Evolutionary conservation across 2,888 invertebrate genomes (phyloP), one percentile per base, ranked within the genome.

Genomic region (Ectemnius lituratus): DNA sequence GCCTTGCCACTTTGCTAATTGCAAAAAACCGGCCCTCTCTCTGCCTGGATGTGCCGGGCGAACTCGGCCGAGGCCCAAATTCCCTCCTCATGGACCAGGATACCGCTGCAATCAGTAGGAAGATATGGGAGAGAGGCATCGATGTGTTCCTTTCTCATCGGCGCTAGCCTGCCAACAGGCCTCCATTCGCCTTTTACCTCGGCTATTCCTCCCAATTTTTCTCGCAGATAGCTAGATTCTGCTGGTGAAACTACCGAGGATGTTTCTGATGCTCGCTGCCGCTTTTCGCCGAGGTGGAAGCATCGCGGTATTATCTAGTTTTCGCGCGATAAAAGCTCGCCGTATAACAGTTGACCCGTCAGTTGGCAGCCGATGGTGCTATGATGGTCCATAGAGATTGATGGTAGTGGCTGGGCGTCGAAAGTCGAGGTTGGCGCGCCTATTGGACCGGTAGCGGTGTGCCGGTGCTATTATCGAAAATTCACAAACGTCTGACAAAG

Each of bases 1-100:
- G 76, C 73, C 74, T 67, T 73, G 78, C 84, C 82, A 87, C 84
- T 87, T 84, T 87, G 82, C 84, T 87, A 86, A 87, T 87, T 87
- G 83, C 82, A 87, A 87, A 80, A 82, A 81, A 78, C 73, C 62
- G 49, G 62, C 68, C 45, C 47, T 23, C 57, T 47, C 60, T 63
- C 66, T 65, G 16, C 69, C 70, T 62, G 73, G 67, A 70, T 78
- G 70, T 64, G 46, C 75, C 66, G 71, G 59, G 45, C 52, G 46
- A 62, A 70, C 70, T 64, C 69, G 58, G 61, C 56, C 66, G 37
- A 46, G 70, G 63, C 37, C 75, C 64, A 62, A 65, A 76, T 67
- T 61, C 56, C 59, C 52, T 14, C 59, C 45, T 27, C 20, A n/a
- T 47, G 13, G 28, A 20, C 23, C 59, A 16, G 20, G 56, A 23